phyloP scores from a whole-genome alignment of 2,797 vertebrate species.

The Rhodeus uyekii region DNA sequence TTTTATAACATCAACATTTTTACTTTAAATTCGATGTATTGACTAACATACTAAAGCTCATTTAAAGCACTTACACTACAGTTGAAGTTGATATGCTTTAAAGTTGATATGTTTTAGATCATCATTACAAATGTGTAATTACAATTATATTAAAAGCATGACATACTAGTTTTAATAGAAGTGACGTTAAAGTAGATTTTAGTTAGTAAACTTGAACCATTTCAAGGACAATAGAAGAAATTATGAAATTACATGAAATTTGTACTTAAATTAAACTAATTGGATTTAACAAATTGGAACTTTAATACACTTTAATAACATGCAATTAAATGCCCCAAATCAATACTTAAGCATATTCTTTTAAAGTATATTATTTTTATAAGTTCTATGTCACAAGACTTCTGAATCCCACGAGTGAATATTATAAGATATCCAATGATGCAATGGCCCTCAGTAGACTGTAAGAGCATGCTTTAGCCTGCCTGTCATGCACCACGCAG shows the following conservation, averaged over 20 bases:
- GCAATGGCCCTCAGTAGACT: not conserved
- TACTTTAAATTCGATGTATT: not conserved
- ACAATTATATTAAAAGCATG: not conserved
- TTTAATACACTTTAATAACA: not conserved
- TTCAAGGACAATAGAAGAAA: not conserved
- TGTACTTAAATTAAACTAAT: not conserved
- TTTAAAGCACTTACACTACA: not conserved
- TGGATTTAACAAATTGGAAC: not conserved
- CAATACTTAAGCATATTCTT: not conserved
- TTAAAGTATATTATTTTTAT: not conserved
- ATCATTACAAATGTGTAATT: not conserved
- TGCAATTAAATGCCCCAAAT: not conserved
- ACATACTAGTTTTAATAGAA: not conserved
- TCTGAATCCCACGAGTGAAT: not conserved
- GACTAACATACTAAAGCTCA: not conserved
- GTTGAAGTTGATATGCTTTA: not conserved
- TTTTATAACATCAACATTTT: not conserved
- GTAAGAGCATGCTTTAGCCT: not conserved
- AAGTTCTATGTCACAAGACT: not conserved
- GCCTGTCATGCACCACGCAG: slow-evolving; percentile 39
- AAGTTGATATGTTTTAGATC: not conserved
- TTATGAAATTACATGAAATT: not conserved
- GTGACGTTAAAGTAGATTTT: not conserved
- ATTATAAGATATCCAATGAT: not conserved
- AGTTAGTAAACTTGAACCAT: not conserved